A percentile compares a stretch with the other conserved stretches of the same genome.
phyloP scores from a whole-genome alignment of 2,888 invertebrate species.

The Dynastes hyllus region DNA sequence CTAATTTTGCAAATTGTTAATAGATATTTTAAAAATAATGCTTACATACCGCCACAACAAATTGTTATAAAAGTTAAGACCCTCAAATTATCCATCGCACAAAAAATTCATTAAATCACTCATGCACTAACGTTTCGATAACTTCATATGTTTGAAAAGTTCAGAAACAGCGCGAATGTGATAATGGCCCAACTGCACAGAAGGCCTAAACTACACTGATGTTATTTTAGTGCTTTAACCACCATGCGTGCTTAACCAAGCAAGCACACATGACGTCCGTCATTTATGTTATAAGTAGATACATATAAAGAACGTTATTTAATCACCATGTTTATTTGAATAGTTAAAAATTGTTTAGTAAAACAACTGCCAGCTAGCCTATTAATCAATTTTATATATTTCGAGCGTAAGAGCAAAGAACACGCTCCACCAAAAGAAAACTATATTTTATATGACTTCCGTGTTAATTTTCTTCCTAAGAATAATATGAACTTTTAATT shows the following conservation, averaged over 20 bases:
- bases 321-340: no score
- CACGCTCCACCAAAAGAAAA: no score
- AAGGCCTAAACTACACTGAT: conserved; percentile 53
- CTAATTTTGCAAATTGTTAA: not conserved
- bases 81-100: conserved; percentile 42
- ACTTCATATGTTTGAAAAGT: conserved; percentile 23
- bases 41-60: conserved; percentile 29
- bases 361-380: no score
- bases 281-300: conserved; percentile 19
- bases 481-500: no score
- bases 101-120: conserved; percentile 25
- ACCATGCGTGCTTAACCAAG: conserved; percentile 60
- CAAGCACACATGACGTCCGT: conserved; percentile 54
- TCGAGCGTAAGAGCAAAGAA: no score
- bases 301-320: conserved; percentile 1
- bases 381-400: no score
- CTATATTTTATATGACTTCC: no score
- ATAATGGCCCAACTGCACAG: conserved; percentile 45
- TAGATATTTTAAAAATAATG: not conserved
- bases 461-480: no score
- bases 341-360: no score
- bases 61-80: conserved; percentile 7
- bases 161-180: conserved; percentile 23
- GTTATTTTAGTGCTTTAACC: conserved; percentile 60
- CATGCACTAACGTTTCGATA: conserved; percentile 18